A percentile compares a stretch with the other conserved stretches of the same genome.
Evolutionary conservation across 2,113 vertebrate species (phyloP).

Genomic region (Mirounga angustirostris): DNA sequence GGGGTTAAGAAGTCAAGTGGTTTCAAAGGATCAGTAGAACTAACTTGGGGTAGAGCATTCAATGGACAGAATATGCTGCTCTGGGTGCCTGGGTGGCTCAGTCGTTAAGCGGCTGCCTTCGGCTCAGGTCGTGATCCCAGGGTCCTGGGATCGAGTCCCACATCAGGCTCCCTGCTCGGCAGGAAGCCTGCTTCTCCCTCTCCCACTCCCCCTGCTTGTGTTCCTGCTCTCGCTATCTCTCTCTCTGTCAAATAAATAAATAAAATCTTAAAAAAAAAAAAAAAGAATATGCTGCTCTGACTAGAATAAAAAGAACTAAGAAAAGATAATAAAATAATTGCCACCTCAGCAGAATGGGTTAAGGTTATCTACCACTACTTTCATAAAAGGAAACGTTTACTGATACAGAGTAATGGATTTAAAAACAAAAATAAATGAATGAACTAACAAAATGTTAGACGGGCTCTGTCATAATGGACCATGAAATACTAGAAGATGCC

Average conservation of each 20-base stretch:
- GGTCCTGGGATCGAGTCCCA: no score
- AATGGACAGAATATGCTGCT: background rate
- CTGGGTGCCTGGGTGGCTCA: no score
- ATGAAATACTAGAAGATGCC: background rate
- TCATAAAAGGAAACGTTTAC: background rate
- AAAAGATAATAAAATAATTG: background rate
- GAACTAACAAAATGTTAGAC: background rate
- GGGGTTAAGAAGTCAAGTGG: background rate
- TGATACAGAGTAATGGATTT: background rate
- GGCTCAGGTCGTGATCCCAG: no score
- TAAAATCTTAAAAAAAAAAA: no score
- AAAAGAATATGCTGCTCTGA: background rate
- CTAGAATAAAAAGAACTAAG: background rate
- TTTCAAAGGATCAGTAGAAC: background rate
- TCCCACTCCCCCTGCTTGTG: no score
- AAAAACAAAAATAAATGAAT: background rate
- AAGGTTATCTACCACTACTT: background rate
- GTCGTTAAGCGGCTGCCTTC: no score
- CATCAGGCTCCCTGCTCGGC: no score
- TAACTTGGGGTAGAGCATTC: background rate
- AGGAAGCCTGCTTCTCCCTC: no score
- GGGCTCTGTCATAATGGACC: no score
- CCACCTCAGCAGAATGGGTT: background rate
- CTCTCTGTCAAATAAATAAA: no score
- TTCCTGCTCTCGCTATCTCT: no score